phyloP scores from a whole-genome alignment of 1,140 invertebrate species.

The Danaus melanippus region DNA sequence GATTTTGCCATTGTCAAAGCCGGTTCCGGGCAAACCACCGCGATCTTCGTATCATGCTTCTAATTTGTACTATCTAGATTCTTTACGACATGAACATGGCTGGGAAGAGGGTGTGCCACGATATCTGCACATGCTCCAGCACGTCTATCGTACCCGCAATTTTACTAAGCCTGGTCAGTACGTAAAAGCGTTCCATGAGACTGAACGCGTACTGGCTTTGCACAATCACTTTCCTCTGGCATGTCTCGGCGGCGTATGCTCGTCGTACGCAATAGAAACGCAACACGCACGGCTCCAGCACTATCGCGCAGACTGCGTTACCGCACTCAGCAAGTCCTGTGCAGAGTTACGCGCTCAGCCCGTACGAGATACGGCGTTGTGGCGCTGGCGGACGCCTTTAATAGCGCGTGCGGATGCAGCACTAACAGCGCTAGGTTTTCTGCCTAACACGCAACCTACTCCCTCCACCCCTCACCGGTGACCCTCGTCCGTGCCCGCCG shows the following conservation, averaged over 20 bases:
- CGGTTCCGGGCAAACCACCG: constrained; percentile 81
- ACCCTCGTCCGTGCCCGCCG: constrained; percentile 14
- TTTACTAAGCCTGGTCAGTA: constrained; percentile 95
- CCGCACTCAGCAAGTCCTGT: constrained; percentile 89
- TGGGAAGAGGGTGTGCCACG: constrained; percentile 88
- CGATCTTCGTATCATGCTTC: constrained; percentile 89
- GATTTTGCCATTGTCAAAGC: constrained; percentile 80
- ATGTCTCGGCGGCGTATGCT: constrained; percentile 88
- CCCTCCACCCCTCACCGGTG: constrained; percentile 39
- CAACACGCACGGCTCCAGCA: constrained; percentile 92
- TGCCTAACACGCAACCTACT: constrained; percentile 40
- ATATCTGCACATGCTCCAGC: constrained; percentile 95
- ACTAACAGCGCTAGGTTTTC: constrained; percentile 82
- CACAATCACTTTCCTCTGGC: constrained; percentile 95
- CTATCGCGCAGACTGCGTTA: constrained; percentile 93
- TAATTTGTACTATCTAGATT: constrained; percentile 96
- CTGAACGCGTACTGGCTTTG: constrained; percentile 88
- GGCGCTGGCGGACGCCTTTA: constrained; percentile 87
- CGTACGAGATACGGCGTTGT: constrained; percentile 88
- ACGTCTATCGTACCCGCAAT: constrained; percentile 91
- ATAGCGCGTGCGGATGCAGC: constrained; percentile 80
- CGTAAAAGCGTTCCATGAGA: constrained; percentile 95
- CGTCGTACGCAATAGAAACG: constrained; percentile 88
- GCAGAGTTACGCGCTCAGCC: constrained; percentile 87
- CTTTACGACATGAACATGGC: constrained; percentile 85